Base-by-base conservation (phyloP, 2,113 vertebrate genomes). In the Caranx melampygus region DNA sequence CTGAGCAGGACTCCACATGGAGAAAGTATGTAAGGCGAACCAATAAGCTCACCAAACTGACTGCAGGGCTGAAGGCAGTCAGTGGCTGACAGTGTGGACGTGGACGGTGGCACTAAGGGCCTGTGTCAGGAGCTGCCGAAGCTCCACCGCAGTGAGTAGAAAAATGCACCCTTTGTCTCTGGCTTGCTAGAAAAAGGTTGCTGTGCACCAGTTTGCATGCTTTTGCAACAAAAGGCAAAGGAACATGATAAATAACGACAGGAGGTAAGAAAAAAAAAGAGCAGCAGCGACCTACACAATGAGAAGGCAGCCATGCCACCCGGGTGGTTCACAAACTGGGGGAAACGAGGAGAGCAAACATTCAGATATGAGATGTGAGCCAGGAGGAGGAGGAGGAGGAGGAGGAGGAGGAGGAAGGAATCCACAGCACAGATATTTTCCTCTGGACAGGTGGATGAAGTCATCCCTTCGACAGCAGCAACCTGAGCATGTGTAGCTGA, bases 401-500 rank as follows among this genome's bases (percentile, higher is more conserved):
- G n/a, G n/a, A 26, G 26, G 26, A 26, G n/a, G n/a, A 26, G 26
- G 1, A 26, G 26, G 1, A 26, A 26, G 26, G 26, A 26, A 26
- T 26, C 26, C 26, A 26, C 26, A 26, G 26, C 26, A 52, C 3
- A 21, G 40, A 35, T 10, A 45, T 71, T 55, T 12, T 54, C 44
- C 21, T 3, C 15, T 34, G 55, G 4, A 54, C 12, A 15, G 68
- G 31, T 21, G 63, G 65, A 74, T 63, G 12, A 75, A 79, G 33
- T 15, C n/a, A 18, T 62, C 63, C 44, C 42, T 40, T 64, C 60
- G 49, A 75, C 57, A 74, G 75, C 75, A 26, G 70, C 60, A 70
- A 76, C 66, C 35, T 54, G 65, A 73, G 78, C 78, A 55, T 54
- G 80, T 72, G 62, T 40, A 52, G 44, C 57, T 61, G 65, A 64